Evolutionary conservation across 2,888 invertebrate species (phyloP).

Genomic region (Erpobdella octoculata): DNA sequence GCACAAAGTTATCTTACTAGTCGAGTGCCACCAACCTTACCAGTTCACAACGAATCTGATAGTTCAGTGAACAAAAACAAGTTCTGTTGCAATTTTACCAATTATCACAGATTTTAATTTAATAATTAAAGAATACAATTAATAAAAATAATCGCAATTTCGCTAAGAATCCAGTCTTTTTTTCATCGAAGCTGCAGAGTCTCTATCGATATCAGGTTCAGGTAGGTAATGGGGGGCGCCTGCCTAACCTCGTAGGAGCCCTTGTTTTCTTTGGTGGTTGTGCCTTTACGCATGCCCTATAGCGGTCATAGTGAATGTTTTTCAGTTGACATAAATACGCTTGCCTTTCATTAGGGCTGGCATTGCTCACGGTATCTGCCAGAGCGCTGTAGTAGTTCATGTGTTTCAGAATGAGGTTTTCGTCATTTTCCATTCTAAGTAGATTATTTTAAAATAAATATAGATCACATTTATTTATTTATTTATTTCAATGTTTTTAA

Average conservation of each 20-base stretch:
- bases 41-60: no score
- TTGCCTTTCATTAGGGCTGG: background rate
- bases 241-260: background rate
- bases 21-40: no score
- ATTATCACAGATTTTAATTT: no score
- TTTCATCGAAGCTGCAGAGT: no score
- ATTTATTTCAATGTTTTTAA: background rate
- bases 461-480: background rate
- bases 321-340: slow-evolving; percentile 19
- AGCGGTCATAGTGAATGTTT: slow-evolving; percentile 26
- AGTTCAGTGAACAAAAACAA: no score
- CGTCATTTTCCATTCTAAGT: slow-evolving; percentile 19
- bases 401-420: slow-evolving; percentile 17
- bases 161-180: no score
- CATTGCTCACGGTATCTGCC: background rate
- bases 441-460: background rate
- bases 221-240: background rate
- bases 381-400: slow-evolving; percentile 6
- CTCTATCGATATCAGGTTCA: background rate
- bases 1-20: no score
- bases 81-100: no score
- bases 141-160: no score
- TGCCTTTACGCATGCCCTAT: slow-evolving; percentile 3
- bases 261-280: background rate
- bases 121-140: no score